phyloP scores from a whole-genome alignment of 2,888 invertebrate genomes.

The Pyrocoelia pectoralis region DNA sequence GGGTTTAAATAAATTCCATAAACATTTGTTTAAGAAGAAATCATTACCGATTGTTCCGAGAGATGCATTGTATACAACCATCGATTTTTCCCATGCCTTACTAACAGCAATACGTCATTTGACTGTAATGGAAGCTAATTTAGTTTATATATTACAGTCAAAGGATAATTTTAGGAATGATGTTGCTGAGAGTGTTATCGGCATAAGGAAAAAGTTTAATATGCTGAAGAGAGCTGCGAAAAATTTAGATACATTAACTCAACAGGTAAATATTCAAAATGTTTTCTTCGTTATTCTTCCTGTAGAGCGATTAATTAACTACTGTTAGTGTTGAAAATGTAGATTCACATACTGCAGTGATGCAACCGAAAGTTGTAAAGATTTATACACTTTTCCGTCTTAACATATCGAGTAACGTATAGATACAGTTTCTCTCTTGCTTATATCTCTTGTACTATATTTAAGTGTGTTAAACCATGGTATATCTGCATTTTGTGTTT shows the following conservation, averaged over 20 bases:
- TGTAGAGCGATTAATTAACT: background rate
- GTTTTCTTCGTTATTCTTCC: too few relatives aligned
- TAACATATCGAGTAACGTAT: too few relatives aligned
- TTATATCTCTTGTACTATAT: too few relatives aligned
- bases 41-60: constrained; percentile 52
- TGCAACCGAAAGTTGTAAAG: too few relatives aligned
- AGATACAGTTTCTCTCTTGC: too few relatives aligned
- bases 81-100: constrained; percentile 64
- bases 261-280: constrained; percentile 8
- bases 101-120: constrained; percentile 67
- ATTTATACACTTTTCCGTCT: too few relatives aligned
- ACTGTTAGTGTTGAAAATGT: too few relatives aligned
- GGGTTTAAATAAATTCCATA: constrained; percentile 68
- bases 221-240: constrained; percentile 12
- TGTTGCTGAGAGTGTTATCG: background rate
- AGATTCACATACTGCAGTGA: too few relatives aligned
- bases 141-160: constrained; percentile 60
- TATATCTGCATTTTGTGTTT: too few relatives aligned
- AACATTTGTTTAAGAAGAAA: constrained; percentile 64
- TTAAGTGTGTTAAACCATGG: too few relatives aligned
- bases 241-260: constrained; percentile 8
- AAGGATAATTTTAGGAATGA: background rate
- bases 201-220: constrained; percentile 13
- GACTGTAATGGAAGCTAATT: constrained; percentile 65
- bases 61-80: constrained; percentile 62